These are phyloP conservation scores for Archilochus colubris DNA, from an alignment of 2,113 vertebrate species.

Conservation along the genomic window DNA sequence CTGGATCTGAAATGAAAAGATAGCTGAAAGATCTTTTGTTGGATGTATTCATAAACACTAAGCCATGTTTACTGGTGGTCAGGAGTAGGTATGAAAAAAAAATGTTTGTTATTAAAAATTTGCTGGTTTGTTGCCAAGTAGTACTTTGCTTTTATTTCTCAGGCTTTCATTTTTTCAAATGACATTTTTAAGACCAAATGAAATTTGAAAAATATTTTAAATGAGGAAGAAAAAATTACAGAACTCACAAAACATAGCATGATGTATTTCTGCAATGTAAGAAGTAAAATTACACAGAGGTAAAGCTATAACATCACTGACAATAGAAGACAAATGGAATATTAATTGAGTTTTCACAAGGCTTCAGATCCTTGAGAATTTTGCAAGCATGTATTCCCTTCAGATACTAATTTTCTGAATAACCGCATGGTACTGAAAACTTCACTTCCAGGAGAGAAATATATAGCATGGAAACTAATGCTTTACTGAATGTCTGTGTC, in stretches of 20 bases:
- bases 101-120: not conserved
- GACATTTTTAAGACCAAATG: not conserved
- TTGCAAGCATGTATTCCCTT: not conserved
- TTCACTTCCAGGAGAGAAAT: not conserved
- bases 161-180: not conserved
- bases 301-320: not conserved
- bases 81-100: not conserved
- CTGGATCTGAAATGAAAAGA: not conserved
- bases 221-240: not conserved
- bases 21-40: not conserved
- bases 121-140: not conserved
- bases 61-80: not conserved
- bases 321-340: not conserved
- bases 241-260: not conserved
- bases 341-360: not conserved
- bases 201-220: not conserved
- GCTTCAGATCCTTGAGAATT: not conserved
- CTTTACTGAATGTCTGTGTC: not conserved
- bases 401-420: constrained; percentile 6
- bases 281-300: not conserved
- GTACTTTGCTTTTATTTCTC: not conserved
- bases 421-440: not conserved
- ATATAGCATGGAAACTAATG: not conserved
- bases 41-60: not conserved
- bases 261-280: accelerated